Evolutionary conservation across 2,113 vertebrate genomes (phyloP).

Genomic region (Halcyon senegalensis): DNA sequence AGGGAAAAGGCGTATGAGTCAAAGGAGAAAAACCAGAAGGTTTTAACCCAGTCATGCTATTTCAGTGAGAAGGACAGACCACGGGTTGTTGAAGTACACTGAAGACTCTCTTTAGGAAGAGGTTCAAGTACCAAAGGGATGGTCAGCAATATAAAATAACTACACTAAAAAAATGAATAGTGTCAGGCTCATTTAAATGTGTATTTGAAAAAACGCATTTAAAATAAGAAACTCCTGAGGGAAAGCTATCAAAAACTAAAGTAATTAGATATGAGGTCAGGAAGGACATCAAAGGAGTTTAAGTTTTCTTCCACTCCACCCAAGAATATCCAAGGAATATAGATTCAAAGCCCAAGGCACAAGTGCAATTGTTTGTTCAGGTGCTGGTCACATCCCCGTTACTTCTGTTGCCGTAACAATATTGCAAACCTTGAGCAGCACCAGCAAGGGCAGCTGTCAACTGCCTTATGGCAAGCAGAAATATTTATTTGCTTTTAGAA

Average conservation of each 20-base stretch:
- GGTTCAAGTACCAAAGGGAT: neutral
- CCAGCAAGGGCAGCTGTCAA: neutral
- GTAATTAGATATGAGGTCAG: neutral
- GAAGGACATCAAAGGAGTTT: constrained; percentile 15
- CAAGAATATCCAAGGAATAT: neutral
- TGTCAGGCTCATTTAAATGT: neutral
- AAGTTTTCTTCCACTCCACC: neutral
- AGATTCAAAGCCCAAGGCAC: neutral
- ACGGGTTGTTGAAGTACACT: neutral
- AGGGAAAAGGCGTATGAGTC: neutral
- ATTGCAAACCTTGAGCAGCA: neutral
- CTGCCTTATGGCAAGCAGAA: neutral
- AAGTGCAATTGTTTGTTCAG: constrained; percentile 29
- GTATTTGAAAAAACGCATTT: neutral
- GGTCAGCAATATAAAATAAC: neutral
- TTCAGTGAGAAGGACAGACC: neutral
- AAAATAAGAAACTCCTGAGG: constrained; percentile 1
- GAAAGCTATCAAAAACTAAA: constrained; percentile 9
- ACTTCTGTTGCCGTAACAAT: neutral
- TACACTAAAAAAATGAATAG: neutral
- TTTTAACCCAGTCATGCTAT: neutral
- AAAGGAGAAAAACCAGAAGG: neutral
- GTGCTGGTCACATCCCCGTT: neutral
- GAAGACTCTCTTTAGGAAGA: neutral
- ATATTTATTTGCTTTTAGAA: neutral